Percentiles rank a stretch among this genome's conserved stretches.
Conservation (phyloP, 1,140 invertebrate species). For the Dinoponera quadriceps region DNA sequence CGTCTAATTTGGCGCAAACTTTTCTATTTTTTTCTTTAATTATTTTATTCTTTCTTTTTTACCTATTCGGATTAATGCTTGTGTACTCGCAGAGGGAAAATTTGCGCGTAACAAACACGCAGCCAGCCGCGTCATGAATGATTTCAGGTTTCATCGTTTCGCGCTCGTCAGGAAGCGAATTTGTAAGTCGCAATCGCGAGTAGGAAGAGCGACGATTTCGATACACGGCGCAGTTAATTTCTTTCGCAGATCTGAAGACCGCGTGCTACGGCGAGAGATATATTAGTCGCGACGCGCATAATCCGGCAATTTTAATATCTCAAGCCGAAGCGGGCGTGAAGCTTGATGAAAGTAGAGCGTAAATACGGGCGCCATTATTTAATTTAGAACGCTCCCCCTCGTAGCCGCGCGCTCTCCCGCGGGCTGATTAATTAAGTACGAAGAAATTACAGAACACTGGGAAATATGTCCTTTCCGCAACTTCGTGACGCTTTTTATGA, state of each 20-base stretch:
- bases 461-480: constrained; percentile 55
- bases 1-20: background rate
- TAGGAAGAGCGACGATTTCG: constrained; percentile 1
- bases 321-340: constrained; percentile 30
- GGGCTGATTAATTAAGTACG: constrained; percentile 57
- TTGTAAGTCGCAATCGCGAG: background rate
- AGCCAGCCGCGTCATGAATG: background rate
- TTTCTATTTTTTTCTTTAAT: background rate
- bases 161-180: background rate
- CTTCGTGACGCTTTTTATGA: constrained; percentile 43
- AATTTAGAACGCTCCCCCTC: constrained; percentile 42
- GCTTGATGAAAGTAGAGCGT: constrained; percentile 58
- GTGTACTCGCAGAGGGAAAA: background rate
- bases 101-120: background rate
- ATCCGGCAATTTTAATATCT: constrained; percentile 58
- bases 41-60: background rate
- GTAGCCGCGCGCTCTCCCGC: constrained; percentile 6
- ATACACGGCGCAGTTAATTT: constrained; percentile 35
- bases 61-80: background rate
- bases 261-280: background rate
- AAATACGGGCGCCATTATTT: constrained; percentile 52
- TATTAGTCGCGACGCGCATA: constrained; percentile 42
- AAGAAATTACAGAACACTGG: constrained; percentile 57
- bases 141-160: background rate
- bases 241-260: constrained; percentile 19